phyloP scores from a whole-genome alignment of 2,888 invertebrate species.

The Limulus polyphemus region DNA sequence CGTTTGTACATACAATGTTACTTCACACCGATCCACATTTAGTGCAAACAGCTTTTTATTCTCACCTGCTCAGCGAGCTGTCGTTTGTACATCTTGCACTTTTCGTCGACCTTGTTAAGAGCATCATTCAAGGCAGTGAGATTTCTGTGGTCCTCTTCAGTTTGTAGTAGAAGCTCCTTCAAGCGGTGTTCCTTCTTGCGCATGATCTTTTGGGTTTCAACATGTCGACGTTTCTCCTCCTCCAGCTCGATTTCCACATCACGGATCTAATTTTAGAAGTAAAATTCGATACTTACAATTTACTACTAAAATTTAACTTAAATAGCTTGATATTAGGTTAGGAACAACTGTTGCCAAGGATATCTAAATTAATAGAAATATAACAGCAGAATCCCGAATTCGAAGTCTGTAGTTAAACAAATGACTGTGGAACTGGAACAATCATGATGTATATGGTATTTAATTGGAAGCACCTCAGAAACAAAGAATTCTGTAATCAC shows the following conservation, averaged over 20 bases:
- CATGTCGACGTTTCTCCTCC: constrained; percentile 92
- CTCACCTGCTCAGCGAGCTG: constrained; percentile 80
- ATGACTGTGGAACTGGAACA: no score
- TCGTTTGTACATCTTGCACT: constrained; percentile 86
- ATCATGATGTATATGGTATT: no score
- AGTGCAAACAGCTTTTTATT: neutral
- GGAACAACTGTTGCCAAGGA: no score
- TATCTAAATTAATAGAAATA: no score
- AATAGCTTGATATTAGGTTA: no score
- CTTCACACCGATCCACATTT: no score
- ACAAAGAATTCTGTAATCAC: no score
- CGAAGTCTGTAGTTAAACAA: no score
- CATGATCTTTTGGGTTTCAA: constrained; percentile 91
- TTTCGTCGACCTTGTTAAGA: constrained; percentile 62
- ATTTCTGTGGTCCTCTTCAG: constrained; percentile 95
- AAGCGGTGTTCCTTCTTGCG: constrained; percentile 96
- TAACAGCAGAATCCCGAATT: no score
- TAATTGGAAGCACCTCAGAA: no score
- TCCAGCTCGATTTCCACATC: constrained; percentile 89
- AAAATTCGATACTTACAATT: neutral
- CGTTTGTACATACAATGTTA: no score
- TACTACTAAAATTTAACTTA: no score
- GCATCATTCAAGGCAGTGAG: constrained; percentile 75
- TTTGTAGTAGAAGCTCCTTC: constrained; percentile 88
- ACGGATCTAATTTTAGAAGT: constrained; percentile 49